Base-by-base conservation (phyloP, 2,797 vertebrate species). In the Oreortyx pictus region DNA sequence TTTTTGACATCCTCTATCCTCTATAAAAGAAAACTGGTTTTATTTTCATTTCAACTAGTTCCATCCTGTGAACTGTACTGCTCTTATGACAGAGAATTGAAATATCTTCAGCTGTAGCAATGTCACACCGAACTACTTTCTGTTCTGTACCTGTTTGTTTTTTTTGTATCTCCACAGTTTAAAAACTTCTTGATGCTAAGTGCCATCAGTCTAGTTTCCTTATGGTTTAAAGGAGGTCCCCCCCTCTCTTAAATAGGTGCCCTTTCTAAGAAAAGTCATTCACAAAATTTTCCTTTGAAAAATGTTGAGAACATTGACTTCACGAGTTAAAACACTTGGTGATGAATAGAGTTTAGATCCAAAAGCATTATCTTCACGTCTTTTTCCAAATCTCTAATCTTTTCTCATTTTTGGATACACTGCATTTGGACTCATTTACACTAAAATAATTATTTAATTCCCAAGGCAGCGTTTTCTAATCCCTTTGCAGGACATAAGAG, bases 381-480 rank as follows among this genome's bases (percentile, higher is more conserved):
- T 90, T 74, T 92, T 93, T 72, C 73, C 83, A 72, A 93, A 94
- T 95, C 92, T 81, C 49, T 77, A 81, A 74, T 13, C 56, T 76
- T 47, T 91, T 94, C 89, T 80, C 66, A 24, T 27, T 92, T 96
- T 94, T 74, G 20, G 35, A 94, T 73, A 90, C 67, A 66, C 79
- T 95, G 65, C 24, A 94, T 92, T 94, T 96, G 78, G 89, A 91
- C 43, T 96, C 71, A 76, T 94, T 96, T 96, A 95, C 78, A 91
- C 33, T 88, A 89, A 97, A 96, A 96, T 92, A 96, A 97, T 96
- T 93, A 96, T 91, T 90, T 89, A 52, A 73, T 50, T 89, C 89
- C 65, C 84, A 70, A 29, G 68, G 41, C 10, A 85, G 24, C 46
- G 82, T 81, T 94, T 62, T 23, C 52, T 90, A 92, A 94, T 97